phyloP scores from a whole-genome alignment of 2,113 vertebrate species.

The Rhinolophus ferrumequinum region DNA sequence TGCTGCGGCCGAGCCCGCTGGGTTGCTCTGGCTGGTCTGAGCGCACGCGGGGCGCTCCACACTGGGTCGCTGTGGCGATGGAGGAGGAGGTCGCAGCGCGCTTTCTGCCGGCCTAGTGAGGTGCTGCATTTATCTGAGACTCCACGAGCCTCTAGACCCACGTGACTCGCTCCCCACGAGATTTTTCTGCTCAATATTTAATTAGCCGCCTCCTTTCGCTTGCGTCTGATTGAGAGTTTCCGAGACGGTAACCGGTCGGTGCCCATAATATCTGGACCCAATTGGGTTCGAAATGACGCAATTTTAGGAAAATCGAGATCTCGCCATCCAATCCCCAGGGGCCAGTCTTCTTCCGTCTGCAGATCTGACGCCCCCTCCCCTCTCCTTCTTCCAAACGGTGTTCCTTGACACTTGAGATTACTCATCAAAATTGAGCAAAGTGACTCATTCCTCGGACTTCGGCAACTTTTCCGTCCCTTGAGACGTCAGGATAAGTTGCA shows the following conservation, averaged over 20 bases:
- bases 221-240: constrained; percentile 73
- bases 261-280: constrained; percentile 63
- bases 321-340: constrained; percentile 56
- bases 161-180: constrained; percentile 78
- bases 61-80: background rate
- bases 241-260: constrained; percentile 71
- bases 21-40: background rate
- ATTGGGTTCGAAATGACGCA: constrained; percentile 73
- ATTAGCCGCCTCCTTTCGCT: constrained; percentile 68
- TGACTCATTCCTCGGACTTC: constrained; percentile 76
- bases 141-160: constrained; percentile 48
- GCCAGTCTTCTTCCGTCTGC: constrained; percentile 28
- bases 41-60: constrained; percentile 60
- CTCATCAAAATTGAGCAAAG: constrained; percentile 67
- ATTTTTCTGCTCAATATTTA: constrained; percentile 81
- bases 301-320: constrained; percentile 30
- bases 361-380: constrained; percentile 64
- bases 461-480: constrained; percentile 46
- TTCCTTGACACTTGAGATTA: constrained; percentile 71
- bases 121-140: constrained; percentile 69
- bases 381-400: background rate
- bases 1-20: background rate
- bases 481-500: constrained; percentile 36
- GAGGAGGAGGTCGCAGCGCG: background rate
- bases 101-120: background rate